phyloP scores from a whole-genome alignment of 2,113 vertebrate genomes.

The Tapirus terrestris region DNA sequence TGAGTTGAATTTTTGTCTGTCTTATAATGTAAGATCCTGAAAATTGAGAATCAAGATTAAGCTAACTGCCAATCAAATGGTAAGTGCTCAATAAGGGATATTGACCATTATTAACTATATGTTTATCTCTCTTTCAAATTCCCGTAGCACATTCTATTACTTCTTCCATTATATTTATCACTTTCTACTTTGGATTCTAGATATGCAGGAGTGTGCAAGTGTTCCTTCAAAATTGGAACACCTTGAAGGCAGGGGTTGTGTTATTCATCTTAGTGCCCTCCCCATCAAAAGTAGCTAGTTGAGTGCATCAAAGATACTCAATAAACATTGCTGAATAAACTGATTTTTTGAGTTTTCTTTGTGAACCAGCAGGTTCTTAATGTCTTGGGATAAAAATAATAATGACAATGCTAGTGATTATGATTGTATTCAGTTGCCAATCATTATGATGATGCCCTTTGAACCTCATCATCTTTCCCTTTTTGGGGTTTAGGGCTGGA shows the following conservation, averaged over 20 bases:
- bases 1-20: neutral
- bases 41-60: neutral
- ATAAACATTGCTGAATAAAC: neutral
- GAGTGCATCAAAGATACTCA: neutral
- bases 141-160: neutral
- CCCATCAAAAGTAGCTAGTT: neutral
- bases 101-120: neutral
- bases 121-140: neutral
- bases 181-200: neutral
- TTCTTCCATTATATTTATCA: neutral
- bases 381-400: neutral
- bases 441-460: neutral
- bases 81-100: neutral
- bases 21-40: neutral
- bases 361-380: neutral
- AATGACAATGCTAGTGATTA: neutral
- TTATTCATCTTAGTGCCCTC: neutral
- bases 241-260: neutral
- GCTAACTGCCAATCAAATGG: neutral
- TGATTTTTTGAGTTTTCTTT: neutral
- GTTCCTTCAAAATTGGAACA: neutral
- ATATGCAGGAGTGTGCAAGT: neutral
- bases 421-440: neutral
- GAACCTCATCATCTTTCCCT: neutral
- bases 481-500: neutral